Base-by-base conservation (phyloP, 2,113 vertebrate species). In the Oreotrochilus melanogaster region DNA sequence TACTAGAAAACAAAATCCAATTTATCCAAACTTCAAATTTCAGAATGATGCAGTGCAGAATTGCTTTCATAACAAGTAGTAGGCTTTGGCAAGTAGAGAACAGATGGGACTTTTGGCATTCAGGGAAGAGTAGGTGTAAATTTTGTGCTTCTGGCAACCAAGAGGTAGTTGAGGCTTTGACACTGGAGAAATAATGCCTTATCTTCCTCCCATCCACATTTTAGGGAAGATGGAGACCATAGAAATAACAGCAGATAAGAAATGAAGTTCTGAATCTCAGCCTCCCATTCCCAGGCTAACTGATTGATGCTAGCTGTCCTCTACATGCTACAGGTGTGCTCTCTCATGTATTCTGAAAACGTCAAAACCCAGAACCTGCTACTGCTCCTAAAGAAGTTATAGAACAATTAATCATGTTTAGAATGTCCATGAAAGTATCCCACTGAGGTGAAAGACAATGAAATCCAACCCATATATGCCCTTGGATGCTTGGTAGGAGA, bases 81-180 rank as follows among this genome's bases (percentile, higher is more conserved):
- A 89, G 95, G 93, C 91, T 96, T 95, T 97, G 95, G 95, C 10
- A 0, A 93, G 90, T 37, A 57, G 60, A 62, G 92, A 95, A 96
- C 96, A 96, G 94, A 97, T 94, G 96, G 95, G 94, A 82, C 69
- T 96, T 95, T 80, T 93, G 89, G 96, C 87, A 96, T 93, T 93
- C 78, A 85, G 47, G 80, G 94, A 94, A 78, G 83, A 95, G 93
- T 88, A 95, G 88, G 92, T 96, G 96, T 94, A 92, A 86, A 86
- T 88, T 95, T 94, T 93, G 92, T 94, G 93, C 80, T 95, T 96
- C 88, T 95, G 93, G 93, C 96, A 97, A 93, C 50, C 56, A 88
- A 86, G 89, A 96, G 92, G 94, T 80, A 96, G 90, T 64, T 88
- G 48, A 96, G 78, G 74, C 89, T 97, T 92, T 97, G 95, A 96